Conservation (phyloP, 2,888 invertebrate genomes). For the Argynnis bischoffii region DNA sequence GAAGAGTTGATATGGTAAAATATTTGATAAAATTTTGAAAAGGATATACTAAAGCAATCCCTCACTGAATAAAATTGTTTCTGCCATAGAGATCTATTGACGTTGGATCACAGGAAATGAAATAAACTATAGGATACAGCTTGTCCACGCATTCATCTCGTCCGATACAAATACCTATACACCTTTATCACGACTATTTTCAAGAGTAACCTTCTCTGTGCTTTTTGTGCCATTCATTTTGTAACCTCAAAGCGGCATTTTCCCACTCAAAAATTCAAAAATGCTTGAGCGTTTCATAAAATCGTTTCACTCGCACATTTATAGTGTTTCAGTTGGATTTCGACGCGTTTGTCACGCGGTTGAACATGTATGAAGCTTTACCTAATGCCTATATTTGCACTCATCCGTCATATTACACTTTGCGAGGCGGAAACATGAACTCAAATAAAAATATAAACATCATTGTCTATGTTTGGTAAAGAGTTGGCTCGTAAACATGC, state of each 20-base stretch:
- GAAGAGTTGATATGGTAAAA: too few relatives aligned
- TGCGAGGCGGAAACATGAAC: slow-evolving; percentile 46
- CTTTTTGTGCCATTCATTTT: slow-evolving; percentile 18
- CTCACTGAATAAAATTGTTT: too few relatives aligned
- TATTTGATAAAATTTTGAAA: too few relatives aligned
- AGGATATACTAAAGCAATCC: too few relatives aligned
- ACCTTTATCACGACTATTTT: slow-evolving; percentile 8
- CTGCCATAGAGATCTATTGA: too few relatives aligned
- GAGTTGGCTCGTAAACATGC: slow-evolving; percentile 70
- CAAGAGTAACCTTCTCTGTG: slow-evolving; percentile 7
- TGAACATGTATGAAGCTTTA: slow-evolving; percentile 17
- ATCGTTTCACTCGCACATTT: slow-evolving; percentile 16
- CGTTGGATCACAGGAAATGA: too few relatives aligned
- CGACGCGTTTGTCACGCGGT: slow-evolving; percentile 17
- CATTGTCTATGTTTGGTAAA: slow-evolving; percentile 57
- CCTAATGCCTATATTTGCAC: slow-evolving; percentile 31
- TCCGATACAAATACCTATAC: not conserved
- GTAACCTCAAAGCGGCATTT: slow-evolving; percentile 21
- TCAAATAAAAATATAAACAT: slow-evolving; percentile 54
- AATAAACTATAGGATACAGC: too few relatives aligned
- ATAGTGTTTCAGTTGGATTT: slow-evolving; percentile 46
- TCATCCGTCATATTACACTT: slow-evolving; percentile 46
- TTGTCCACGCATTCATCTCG: not conserved
- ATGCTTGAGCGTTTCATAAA: slow-evolving; percentile 25
- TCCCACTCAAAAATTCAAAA: slow-evolving; percentile 16